These are phyloP conservation scores for Oryzias melastigma DNA, from an alignment of 2,113 vertebrate species.

Conservation along the genomic window DNA sequence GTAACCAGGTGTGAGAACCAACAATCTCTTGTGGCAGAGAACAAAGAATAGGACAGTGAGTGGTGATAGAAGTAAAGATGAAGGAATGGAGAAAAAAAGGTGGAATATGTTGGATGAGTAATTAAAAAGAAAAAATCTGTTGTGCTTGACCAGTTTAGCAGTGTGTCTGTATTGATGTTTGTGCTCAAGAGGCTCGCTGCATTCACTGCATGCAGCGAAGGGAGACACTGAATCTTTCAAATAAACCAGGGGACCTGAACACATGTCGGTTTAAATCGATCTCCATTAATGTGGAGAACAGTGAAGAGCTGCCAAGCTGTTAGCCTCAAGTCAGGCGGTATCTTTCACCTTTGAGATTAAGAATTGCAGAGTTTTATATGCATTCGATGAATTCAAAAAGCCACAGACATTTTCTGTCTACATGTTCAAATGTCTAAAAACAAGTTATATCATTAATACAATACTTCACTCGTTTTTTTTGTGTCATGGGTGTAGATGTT, in stretches of 20 bases:
- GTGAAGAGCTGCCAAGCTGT: conserved; percentile 14
- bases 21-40: conserved; percentile 43
- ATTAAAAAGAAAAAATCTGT: conserved; percentile 2
- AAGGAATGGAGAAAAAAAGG: conserved; percentile 15
- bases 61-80: conserved; percentile 1
- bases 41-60: conserved; percentile 34
- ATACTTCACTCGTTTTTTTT: too few relatives aligned
- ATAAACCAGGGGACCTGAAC: conserved; percentile 23
- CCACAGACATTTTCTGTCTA: not conserved
- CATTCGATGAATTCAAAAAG: not conserved
- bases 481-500: too few relatives aligned
- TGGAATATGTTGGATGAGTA: conserved; percentile 1
- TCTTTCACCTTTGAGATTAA: conserved; percentile 7
- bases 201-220: conserved; percentile 15
- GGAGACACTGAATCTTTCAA: conserved; percentile 27
- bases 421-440: not conserved
- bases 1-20: conserved; percentile 59
- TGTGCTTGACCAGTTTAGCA: conserved; percentile 28
- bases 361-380: conserved; percentile 7
- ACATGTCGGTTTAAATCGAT: conserved; percentile 28
- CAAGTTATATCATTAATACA: too few relatives aligned
- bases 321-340: not conserved
- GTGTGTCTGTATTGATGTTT: conserved; percentile 23
- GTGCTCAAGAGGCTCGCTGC: not conserved
- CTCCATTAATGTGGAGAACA: conserved; percentile 24